Evolutionary conservation across 2,113 vertebrate species (phyloP), one percentile per base, ranked within the genome.

Genomic region (Heterocephalus glaber): DNA sequence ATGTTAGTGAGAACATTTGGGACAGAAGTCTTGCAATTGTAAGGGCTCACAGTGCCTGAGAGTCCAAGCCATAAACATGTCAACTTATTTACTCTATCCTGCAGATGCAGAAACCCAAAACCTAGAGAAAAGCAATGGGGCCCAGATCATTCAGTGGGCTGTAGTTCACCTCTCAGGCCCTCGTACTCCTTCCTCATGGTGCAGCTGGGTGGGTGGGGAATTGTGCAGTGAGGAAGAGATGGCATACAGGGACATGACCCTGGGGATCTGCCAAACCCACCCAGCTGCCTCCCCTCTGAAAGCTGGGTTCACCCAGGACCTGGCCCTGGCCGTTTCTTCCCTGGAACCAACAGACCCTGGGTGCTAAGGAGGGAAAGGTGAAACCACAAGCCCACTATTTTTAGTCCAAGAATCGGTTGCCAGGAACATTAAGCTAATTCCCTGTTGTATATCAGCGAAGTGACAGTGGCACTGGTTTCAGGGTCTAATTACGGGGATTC

Each of bases 401-500:
- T 98, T 97, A 98, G 97, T 94, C 56, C 93, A 95, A 86, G 84
- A 97, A 96, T 86, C 86, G 70, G 95, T 97, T 98, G 93, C 96
- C 97, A 97, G 96, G 96, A 95, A 92, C 83, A 47, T 96, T 94
- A 97, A 97, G 96, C 97, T 96, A 97, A 98, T 98, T 98, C 90
- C 52, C 96, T 96, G 84, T 95, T 60, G 38, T 98, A 24, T 56
- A 97, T 98, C 96, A 97, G 83, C 95, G 86, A 94, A 95, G 92
- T 0, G 1, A 95, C 96, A 89, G 95, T 22, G 4, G 63, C 9
- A 35, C 86, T 95, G 91, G 97, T 98, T 96, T 96, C 96, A 95
- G 96, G 93, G 87, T 96, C 96, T 98, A 97, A 98, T 97, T 98
- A 97, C 76, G 30, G 95, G 96, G 97, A 98, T 98, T 98, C 98